These are phyloP conservation scores for Procavia capensis DNA, from an alignment of 2,113 vertebrate genomes.

Conservation along the genomic window DNA sequence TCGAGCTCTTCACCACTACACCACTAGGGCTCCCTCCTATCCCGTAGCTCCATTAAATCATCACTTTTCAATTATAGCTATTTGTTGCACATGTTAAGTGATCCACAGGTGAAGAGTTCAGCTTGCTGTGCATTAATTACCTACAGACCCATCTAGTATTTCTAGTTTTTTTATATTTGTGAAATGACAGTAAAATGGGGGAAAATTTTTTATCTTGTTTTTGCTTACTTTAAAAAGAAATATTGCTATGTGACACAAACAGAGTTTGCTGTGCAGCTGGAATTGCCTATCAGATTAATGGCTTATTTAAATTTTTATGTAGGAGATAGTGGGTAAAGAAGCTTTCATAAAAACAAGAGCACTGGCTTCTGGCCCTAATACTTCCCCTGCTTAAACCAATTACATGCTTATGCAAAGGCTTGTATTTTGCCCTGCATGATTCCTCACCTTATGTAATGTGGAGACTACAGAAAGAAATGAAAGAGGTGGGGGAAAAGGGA, in stretches of 20 bases:
- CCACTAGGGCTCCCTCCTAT: too few species aligned
- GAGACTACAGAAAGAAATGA: not conserved
- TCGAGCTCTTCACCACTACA: too few species aligned
- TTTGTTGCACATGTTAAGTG: not conserved
- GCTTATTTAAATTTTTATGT: not conserved
- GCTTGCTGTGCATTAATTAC: not conserved
- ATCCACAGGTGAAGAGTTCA: slow-evolving; percentile 40
- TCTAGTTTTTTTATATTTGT: slow-evolving; percentile 68
- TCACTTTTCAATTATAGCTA: not conserved
- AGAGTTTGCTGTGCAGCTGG: not conserved
- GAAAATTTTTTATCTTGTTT: slow-evolving; percentile 49
- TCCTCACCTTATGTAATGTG: not conserved
- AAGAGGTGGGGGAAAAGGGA: not conserved
- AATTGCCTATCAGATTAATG: not conserved
- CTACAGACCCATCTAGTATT: slow-evolving; percentile 61
- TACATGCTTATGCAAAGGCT: not conserved
- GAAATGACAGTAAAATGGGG: slow-evolving; percentile 24
- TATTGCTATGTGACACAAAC: not conserved
- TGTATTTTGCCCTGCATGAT: not conserved
- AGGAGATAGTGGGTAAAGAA: not conserved
- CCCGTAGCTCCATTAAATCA: not conserved
- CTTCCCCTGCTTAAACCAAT: not conserved
- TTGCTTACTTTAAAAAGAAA: slow-evolving; percentile 19
- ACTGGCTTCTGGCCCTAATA: not conserved
- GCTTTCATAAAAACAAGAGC: slow-evolving; percentile 8